phyloP scores from a whole-genome alignment of 2,888 invertebrate species.

The Galerucella calmariensis region DNA sequence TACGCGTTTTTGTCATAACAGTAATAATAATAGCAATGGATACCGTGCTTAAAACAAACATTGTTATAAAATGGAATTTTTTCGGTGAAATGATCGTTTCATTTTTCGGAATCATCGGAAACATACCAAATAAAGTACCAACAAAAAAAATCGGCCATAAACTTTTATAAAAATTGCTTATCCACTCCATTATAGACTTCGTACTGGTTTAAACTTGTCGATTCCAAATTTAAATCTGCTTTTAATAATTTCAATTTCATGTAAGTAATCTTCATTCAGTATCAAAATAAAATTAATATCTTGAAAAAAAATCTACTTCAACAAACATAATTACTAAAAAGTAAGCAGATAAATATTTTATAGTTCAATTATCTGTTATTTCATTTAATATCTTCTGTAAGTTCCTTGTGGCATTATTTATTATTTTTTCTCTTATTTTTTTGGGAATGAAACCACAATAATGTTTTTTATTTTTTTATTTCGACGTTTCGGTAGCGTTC shows the following conservation, averaged over 20 bases:
- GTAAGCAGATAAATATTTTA: no score
- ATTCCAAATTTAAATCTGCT: not conserved
- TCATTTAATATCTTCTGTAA: no score
- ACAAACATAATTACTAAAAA: no score
- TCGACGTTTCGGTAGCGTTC: no score
- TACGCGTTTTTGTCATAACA: not conserved
- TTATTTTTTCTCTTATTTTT: no score
- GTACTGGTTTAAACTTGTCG: not conserved
- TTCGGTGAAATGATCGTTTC: conserved; percentile 13
- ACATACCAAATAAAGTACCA: conserved; percentile 14
- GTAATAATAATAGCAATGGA: not conserved
- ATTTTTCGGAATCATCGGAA: conserved; percentile 21
- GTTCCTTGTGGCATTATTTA: no score
- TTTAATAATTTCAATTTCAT: not conserved
- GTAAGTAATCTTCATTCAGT: not conserved
- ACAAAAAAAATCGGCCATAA: conserved; percentile 16
- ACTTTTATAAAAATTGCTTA: conserved; percentile 17
- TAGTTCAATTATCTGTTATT: no score
- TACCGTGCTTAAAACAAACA: not conserved
- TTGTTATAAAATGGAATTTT: conserved; percentile 20
- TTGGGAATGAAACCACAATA: no score
- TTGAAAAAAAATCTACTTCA: no score
- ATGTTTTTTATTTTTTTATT: no score
- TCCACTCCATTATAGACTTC: not conserved
- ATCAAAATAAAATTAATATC: not conserved